Base-by-base conservation (phyloP, 2,888 invertebrate species). In the Lasioglossum villosulum region DNA sequence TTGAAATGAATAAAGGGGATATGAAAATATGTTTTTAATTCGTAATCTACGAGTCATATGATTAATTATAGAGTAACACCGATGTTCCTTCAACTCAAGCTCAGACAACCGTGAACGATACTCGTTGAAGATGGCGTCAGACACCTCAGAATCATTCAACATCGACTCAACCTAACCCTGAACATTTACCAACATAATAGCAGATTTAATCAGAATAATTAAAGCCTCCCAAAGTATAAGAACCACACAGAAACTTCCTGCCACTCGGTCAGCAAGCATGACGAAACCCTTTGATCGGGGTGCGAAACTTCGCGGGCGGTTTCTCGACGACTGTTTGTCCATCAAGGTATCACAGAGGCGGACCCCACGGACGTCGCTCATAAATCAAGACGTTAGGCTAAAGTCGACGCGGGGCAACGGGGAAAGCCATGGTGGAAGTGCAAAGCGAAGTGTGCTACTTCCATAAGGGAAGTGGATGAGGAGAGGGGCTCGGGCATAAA, bases 361-460 rank as follows among this genome's bases (percentile, higher is more conserved):
- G 76, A 82, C 71, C 80, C 72, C 68, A 66, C 70, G 78, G 82
- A 71, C 84, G 80, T 77, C 83, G 87, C 87, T 91, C 92, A 94
- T 94, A 94, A 94, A 94, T 94, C 94, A 94, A 93, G 89, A 90
- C 86, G 85, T 86, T 88, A 86, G 88, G 88, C 84, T 75, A 86
- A 92, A 91, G 91, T 88, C 88, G 90, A 84, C 90, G 90, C 90
- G 89, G 70, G 90, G 89, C 34, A 63, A 88, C 82, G 89, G 56
- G 52, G 82, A 87, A 88, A 89, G 91, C 88, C 85, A 86, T 12
- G 39, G 70, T 90, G 85, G 89, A 87, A 39, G 89, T 88, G 91
- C 89, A 89, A 87, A 91, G 86, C 88, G 87, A 89, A 85, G 88
- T 90, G 89, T 90, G 91, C 92, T 92, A 92, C 92, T 93, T 92